Percentiles rank a stretch among this genome's conserved stretches.
phyloP scores from a whole-genome alignment of 2,113 vertebrate genomes.

The Peromyscus polionotus region DNA sequence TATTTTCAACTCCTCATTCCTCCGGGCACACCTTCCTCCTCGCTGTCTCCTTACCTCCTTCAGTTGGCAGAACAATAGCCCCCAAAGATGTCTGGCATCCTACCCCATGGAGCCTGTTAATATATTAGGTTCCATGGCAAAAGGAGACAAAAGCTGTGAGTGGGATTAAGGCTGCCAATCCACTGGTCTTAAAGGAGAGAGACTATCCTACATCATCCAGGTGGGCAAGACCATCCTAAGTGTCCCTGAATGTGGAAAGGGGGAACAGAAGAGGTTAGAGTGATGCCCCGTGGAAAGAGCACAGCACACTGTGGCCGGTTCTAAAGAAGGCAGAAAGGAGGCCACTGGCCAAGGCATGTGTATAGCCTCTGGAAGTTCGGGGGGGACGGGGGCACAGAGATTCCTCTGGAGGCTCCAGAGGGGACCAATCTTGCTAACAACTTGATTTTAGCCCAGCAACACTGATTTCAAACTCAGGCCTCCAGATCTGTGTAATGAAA shows the following conservation, averaged over 20 bases:
- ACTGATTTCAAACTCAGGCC: background rate
- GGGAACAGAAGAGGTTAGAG: background rate
- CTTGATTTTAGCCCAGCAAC: background rate
- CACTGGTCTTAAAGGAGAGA: background rate
- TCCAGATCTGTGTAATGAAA: background rate
- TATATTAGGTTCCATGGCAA: background rate
- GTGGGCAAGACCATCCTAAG: background rate
- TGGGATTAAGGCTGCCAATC: background rate
- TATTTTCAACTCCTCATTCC: background rate
- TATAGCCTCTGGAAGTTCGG: background rate
- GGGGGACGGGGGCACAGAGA: background rate
- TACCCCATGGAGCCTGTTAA: background rate
- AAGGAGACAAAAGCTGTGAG: background rate
- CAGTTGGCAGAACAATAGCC: background rate
- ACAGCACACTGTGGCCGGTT: background rate
- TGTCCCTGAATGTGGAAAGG: background rate
- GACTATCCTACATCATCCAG: background rate
- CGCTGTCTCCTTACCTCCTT: background rate
- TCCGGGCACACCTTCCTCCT: background rate
- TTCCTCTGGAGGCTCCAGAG: background rate
- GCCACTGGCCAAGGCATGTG: background rate
- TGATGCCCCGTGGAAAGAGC: background rate
- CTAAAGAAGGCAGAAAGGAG: background rate
- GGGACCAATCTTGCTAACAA: background rate
- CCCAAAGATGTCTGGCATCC: background rate